Evolutionary conservation across 2,113 vertebrate species (phyloP), one percentile per base, ranked within the genome.

Genomic region (Podocnemis expansa): DNA sequence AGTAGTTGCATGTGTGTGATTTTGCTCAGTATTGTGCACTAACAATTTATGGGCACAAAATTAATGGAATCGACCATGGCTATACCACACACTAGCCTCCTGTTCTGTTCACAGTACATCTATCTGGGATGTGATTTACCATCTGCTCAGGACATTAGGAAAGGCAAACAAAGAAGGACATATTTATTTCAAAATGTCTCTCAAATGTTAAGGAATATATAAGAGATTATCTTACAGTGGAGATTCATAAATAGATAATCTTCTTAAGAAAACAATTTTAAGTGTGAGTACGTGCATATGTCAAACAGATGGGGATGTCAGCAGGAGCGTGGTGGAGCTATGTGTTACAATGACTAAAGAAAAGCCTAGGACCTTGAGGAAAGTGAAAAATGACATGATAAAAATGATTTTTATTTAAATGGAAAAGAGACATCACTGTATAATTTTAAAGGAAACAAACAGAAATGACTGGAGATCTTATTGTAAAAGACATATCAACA

Each of bases 101-200:
- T 84, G 1, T 8, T 78, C 22, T 82, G 4, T 75, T 88, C 89
- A 76, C 3, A 87, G 25, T 58, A 93, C 58, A 82, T 10, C 1
- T 3, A 67, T 78, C 51, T 88, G 4, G 73, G 11, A 38, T 60
- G 47, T 75, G 76, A 84, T 88, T 54, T 82, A 55, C n/a, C 4
- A 85, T 8, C 5, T 91, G 75, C 84, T 49, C 88, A 81, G 84
- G 12, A 89, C 75, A 82, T 83, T 76, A 45, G 9, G 55, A 90
- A 92, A 67, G 49, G 6, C 0, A 3, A 91, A 54, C 1, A n/a
- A 7, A 34, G 14, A n/a, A 7, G 38, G 14, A 93, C 17, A 90
- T 94, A 87, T 73, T 76, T 82, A 87, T 85, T 78, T 5, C 14
- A 86, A 93, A 92, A 49, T 86, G 8, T 82, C 6, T 91, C 22